These are phyloP conservation scores for Albula glossodonta DNA, from an alignment of 2,113 vertebrate species.

Conservation along the genomic window DNA sequence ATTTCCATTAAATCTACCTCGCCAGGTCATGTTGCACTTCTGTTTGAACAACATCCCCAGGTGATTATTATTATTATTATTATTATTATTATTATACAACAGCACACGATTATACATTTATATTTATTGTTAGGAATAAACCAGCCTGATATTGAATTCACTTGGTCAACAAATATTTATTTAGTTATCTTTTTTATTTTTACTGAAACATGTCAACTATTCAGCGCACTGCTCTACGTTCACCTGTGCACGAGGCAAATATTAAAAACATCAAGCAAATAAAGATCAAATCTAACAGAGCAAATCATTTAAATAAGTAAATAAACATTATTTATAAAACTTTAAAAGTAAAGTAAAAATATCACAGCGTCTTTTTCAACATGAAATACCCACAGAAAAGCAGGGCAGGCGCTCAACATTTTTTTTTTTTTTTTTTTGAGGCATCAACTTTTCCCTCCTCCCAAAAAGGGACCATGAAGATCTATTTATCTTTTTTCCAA, in stretches of 20 bases:
- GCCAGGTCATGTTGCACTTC: neutral
- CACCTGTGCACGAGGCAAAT: constrained; percentile 83
- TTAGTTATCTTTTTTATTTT: constrained; percentile 65
- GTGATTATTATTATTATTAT: neutral
- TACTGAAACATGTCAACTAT: constrained; percentile 81
- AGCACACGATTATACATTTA: neutral
- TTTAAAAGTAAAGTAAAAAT: constrained; percentile 85
- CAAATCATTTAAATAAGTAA: constrained; percentile 94
- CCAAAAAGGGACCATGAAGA: constrained; percentile 46
- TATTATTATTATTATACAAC: neutral
- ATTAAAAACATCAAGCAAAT: constrained; percentile 87
- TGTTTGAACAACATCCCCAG: neutral
- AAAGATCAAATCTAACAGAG: constrained; percentile 79
- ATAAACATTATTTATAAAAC: constrained; percentile 92
- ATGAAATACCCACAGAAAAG: constrained; percentile 77
- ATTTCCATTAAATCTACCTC: constrained; percentile 2
- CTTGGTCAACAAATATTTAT: constrained; percentile 79
- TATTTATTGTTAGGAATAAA: neutral
- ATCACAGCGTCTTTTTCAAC: constrained; percentile 78
- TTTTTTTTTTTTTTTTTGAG: constrained; percentile 62
- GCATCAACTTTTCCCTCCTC: constrained; percentile 58
- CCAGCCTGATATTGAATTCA: constrained; percentile 29
- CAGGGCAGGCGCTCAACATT: constrained; percentile 65
- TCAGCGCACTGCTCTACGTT: constrained; percentile 81
- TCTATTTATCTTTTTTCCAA: constrained; percentile 47